Percentiles rank a stretch among this genome's conserved stretches.
These are phyloP conservation scores for Trichosurus vulpecula DNA, from an alignment of 2,797 vertebrate genomes.

Conservation along the genomic window DNA sequence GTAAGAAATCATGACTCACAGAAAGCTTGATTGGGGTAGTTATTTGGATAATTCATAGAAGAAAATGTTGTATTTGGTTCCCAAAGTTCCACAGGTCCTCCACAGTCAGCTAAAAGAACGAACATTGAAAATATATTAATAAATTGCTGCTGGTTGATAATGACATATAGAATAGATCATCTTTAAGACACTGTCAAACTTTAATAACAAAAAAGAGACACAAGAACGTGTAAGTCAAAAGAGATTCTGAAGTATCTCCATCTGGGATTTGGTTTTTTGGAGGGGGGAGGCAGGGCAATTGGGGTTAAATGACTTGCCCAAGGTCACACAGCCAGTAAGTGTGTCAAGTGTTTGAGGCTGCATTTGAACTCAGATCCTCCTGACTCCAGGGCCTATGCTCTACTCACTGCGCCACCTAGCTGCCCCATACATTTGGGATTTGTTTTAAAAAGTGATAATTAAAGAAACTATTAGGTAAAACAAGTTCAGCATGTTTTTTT, in stretches of 20 bases:
- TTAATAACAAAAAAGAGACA: neutral
- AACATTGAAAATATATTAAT: conserved; percentile 42
- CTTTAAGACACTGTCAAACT: neutral
- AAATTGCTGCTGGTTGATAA: neutral
- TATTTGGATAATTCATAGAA: conserved; percentile 89
- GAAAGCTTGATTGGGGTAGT: conserved; percentile 86
- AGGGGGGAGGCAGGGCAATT: too few species aligned
- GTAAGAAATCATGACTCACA: conserved; percentile 87
- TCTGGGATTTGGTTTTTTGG: too few species aligned
- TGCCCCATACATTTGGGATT: too few species aligned
- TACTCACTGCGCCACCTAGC: too few species aligned
- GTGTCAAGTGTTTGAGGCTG: too few species aligned
- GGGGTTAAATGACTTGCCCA: too few species aligned
- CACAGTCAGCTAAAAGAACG: conserved; percentile 89
- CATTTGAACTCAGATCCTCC: too few species aligned
- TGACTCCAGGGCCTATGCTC: too few species aligned
- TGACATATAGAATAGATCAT: neutral
- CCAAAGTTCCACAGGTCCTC: conserved; percentile 91
- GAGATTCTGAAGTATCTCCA: neutral
- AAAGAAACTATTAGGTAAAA: neutral
- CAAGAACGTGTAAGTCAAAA: neutral
- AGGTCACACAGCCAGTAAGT: too few species aligned
- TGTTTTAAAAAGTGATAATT: neutral
- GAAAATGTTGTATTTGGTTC: conserved; percentile 91
- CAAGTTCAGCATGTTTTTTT: neutral